Evolutionary conservation across 2,113 vertebrate species (phyloP).

Genomic region (Sebastes fasciatus): DNA sequence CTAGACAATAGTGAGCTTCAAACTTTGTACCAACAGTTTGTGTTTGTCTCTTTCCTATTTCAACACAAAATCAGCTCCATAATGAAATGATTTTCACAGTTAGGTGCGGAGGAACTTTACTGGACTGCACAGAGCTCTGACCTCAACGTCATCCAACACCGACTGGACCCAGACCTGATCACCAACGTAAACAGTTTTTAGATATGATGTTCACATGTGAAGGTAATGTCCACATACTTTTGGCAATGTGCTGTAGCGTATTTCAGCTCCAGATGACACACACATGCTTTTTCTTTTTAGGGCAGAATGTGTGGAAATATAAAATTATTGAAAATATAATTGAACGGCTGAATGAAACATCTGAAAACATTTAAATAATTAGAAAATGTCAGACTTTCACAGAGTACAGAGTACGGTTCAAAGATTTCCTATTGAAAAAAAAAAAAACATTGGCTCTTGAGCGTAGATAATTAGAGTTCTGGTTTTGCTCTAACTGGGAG

Average conservation of each 20-base stretch:
- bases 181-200: background rate
- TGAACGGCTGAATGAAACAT: too few species aligned
- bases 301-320: background rate
- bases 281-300: too few species aligned
- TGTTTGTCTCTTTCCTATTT: too few species aligned
- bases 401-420: background rate
- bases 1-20: too few species aligned
- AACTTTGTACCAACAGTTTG: too few species aligned
- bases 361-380: too few species aligned
- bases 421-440: background rate
- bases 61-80: too few species aligned
- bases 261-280: background rate
- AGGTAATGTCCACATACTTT: background rate
- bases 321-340: background rate
- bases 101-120: too few species aligned
- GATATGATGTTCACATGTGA: background rate
- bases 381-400: background rate
- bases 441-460: background rate
- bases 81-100: too few species aligned
- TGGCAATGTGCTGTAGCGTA: background rate
- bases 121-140: too few species aligned
- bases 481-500: background rate
- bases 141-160: too few species aligned
- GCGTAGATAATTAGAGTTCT: constrained; percentile 11
- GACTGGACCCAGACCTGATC: too few species aligned